Evolutionary conservation across 2,113 vertebrate species (phyloP).

Genomic region (Archocentrus centrarchus): DNA sequence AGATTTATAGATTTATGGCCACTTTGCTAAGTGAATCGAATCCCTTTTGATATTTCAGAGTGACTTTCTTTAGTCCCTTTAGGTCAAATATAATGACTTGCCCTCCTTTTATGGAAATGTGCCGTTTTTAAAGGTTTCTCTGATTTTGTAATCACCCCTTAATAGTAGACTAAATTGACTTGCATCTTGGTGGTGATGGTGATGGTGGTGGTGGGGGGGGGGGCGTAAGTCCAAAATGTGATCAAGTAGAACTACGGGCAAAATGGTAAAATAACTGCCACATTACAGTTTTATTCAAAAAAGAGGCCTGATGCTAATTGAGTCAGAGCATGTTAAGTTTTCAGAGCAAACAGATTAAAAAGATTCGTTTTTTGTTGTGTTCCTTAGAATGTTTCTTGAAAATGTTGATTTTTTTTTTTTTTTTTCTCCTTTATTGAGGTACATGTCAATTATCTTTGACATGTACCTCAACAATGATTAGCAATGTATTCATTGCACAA

Average conservation of each 20-base stretch:
- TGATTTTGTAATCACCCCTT: constrained; percentile 40
- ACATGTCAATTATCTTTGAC: background rate
- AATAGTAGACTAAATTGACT: constrained; percentile 45
- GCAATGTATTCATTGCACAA: background rate
- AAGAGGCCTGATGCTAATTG: constrained; percentile 32
- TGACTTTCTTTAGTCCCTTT: constrained; percentile 45
- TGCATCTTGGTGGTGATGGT: background rate
- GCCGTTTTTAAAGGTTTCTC: constrained; percentile 52
- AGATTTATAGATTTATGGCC: constrained; percentile 60
- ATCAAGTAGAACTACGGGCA: constrained; percentile 8
- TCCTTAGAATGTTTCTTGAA: background rate
- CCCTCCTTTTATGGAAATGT: constrained; percentile 56
- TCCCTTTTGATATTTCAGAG: constrained; percentile 60
- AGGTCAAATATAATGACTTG: constrained; percentile 66
- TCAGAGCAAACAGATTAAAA: background rate
- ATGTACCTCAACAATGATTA: background rate
- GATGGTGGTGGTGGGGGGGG: background rate
- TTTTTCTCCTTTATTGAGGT: background rate
- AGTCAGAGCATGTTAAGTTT: background rate
- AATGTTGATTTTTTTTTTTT: background rate
- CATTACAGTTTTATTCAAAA: constrained; percentile 23
- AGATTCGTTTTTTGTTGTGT: background rate
- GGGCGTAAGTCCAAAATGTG: constrained; percentile 12
- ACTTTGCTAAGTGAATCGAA: constrained; percentile 50
- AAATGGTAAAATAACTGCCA: constrained; percentile 23